These are phyloP conservation scores for Holothuria leucospilota DNA, from an alignment of 53 echinoderm and acorn worm species.

Conservation along the genomic window DNA sequence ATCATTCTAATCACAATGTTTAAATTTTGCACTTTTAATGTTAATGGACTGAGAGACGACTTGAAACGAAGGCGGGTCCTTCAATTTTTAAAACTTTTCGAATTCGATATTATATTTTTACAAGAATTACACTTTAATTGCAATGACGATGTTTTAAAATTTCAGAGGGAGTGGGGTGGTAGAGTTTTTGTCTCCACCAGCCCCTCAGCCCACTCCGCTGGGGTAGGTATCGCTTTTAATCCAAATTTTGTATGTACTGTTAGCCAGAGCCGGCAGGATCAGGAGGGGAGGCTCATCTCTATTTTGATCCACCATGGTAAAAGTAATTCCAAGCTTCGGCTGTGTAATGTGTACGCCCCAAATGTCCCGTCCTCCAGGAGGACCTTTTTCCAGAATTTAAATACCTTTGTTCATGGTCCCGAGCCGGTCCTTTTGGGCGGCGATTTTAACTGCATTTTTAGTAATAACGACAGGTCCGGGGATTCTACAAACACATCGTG, in stretches of 20 bases:
- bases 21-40: neutral
- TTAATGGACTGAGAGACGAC: too few relatives aligned
- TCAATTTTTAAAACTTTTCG: too few relatives aligned
- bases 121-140: neutral
- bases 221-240: slow-evolving; percentile 1
- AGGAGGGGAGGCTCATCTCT: slow-evolving; percentile 1
- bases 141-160: neutral
- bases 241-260: neutral
- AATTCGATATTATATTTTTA: neutral
- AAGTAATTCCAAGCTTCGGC: neutral
- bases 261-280: too few relatives aligned
- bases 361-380: neutral
- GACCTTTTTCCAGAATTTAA: neutral
- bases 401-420: neutral
- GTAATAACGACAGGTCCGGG: neutral
- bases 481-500: neutral
- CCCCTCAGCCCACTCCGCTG: neutral
- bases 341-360: too few relatives aligned
- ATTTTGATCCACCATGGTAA: neutral
- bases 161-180: slow-evolving; percentile 4
- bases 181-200: neutral
- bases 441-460: slow-evolving; percentile 16
- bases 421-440: neutral
- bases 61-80: too few relatives aligned
- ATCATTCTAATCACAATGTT: neutral